A percentile compares a stretch with the other conserved stretches of the same genome.
Evolutionary conservation across 1,140 invertebrate species (phyloP).

Genomic region (Macrostomum lignano): DNA sequence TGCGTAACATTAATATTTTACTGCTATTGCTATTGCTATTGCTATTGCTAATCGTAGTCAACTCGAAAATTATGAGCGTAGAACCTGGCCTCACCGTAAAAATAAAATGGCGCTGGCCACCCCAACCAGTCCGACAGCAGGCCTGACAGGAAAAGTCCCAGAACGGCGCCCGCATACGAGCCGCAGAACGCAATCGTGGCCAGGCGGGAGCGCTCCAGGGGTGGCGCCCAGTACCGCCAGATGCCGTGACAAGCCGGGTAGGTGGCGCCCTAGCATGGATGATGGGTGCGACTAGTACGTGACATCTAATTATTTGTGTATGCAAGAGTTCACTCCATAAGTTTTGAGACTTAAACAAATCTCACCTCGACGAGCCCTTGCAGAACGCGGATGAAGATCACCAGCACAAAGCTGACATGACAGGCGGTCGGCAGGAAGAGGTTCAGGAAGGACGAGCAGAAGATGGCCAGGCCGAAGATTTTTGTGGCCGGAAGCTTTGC

Average conservation of each 20-base stretch:
- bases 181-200: conserved; percentile 83
- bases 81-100: conserved; percentile 55
- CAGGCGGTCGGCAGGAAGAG: conserved; percentile 64
- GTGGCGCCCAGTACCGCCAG: conserved; percentile 95
- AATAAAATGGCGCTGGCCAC: conserved; percentile 85
- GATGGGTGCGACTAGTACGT: no score
- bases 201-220: conserved; percentile 69
- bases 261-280: conserved; percentile 70
- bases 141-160: conserved; percentile 77
- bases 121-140: conserved; percentile 54
- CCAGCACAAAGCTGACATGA: conserved; percentile 41
- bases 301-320: no score
- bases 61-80: no score
- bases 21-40: no score
- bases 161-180: conserved; percentile 73
- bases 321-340: no score
- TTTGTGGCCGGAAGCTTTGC: conserved; percentile 68
- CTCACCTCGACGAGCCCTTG: conserved; percentile 91
- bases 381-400: conserved; percentile 54
- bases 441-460: conserved; percentile 62
- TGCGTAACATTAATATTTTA: no score
- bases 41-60: no score
- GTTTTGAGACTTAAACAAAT: no score
- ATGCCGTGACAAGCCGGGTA: conserved; percentile 98
- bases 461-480: conserved; percentile 86